Percentiles rank a stretch among this genome's conserved stretches.
Conservation (phyloP, 2,113 vertebrate species). For the Propithecus coquereli region DNA sequence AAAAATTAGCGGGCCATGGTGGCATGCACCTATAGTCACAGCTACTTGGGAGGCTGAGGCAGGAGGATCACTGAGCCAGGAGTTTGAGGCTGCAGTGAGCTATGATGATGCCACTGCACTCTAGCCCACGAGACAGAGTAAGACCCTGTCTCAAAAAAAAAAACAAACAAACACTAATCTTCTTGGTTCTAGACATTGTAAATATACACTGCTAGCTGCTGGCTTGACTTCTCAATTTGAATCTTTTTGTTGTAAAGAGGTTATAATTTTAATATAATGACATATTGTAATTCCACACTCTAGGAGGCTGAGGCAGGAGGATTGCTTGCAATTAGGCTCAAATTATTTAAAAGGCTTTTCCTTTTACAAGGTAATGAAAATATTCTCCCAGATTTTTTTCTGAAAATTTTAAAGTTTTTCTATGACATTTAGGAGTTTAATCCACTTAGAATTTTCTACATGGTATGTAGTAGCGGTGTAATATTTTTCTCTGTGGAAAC, state of each 20-base stretch:
- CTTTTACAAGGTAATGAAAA: not conserved
- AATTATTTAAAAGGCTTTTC: not conserved
- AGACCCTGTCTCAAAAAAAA: too few species aligned
- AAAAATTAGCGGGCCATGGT: too few species aligned
- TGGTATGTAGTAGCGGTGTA: not conserved
- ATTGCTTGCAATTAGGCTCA: too few species aligned
- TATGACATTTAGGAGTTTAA: not conserved
- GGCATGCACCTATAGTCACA: too few species aligned
- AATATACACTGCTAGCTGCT: not conserved
- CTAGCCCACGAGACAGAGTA: too few species aligned
- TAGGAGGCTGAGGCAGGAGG: too few species aligned
- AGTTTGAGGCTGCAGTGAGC: too few species aligned
- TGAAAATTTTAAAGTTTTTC: not conserved
- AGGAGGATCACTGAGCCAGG: too few species aligned
- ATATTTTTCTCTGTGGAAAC: not conserved
- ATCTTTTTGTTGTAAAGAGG: not conserved
- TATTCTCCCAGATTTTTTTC: not conserved
- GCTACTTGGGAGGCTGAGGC: too few species aligned
- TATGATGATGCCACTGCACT: too few species aligned
- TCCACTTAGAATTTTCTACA: not conserved
- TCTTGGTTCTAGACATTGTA: not conserved
- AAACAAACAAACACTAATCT: not conserved
- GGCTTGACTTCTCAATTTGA: not conserved
- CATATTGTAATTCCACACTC: not conserved
- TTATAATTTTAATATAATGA: constrained; percentile 7